phyloP scores from a whole-genome alignment of 2,113 vertebrate species.

The Platichthys flesus region DNA sequence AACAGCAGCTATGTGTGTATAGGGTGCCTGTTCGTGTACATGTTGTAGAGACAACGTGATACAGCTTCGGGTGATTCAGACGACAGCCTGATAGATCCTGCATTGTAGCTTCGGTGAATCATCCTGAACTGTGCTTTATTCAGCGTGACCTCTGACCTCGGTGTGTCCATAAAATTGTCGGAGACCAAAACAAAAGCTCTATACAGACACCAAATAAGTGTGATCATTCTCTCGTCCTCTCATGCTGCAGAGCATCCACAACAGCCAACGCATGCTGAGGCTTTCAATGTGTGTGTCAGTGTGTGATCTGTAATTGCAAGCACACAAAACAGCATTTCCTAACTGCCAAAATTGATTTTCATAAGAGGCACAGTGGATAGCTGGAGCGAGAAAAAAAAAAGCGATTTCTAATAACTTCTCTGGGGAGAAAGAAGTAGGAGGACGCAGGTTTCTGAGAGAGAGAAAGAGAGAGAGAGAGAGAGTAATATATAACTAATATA shows the following conservation, averaged over 20 bases:
- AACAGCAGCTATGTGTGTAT: neutral
- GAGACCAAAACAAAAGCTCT: neutral
- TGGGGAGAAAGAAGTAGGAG: conserved; percentile 22
- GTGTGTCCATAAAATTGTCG: neutral
- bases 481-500: conserved; percentile 24
- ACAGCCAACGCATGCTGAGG: neutral
- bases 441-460: conserved; percentile 1
- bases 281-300: too few species aligned
- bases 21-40: neutral
- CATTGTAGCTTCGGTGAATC: neutral
- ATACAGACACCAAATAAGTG: neutral
- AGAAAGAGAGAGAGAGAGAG: neutral
- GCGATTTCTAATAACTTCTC: conserved; percentile 38
- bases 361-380: neutral
- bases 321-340: neutral
- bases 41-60: neutral
- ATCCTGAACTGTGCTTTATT: neutral
- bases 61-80: neutral
- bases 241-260: conserved; percentile 9
- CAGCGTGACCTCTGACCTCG: conserved; percentile 12
- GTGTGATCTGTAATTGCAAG: neutral
- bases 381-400: conserved; percentile 8
- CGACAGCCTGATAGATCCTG: neutral
- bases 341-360: neutral
- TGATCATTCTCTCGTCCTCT: neutral